Evolutionary conservation across 1,140 invertebrate genomes (phyloP).

Genomic region (Lepidurus packardi): DNA sequence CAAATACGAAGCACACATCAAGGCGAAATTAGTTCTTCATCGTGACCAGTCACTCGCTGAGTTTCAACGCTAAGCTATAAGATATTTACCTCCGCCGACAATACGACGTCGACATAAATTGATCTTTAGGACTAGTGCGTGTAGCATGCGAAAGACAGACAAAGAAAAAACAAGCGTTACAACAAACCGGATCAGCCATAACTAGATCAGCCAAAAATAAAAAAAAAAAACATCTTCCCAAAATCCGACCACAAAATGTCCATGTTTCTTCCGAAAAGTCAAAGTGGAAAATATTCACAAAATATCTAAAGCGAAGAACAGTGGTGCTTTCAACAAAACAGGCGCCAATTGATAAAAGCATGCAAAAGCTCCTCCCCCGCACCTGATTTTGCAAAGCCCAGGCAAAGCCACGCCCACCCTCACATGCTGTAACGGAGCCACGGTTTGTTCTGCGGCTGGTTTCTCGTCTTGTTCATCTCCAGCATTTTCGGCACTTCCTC

Average conservation of each 20-base stretch:
- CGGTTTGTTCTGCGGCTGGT: neutral
- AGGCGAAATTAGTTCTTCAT: neutral
- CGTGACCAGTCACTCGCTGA: neutral
- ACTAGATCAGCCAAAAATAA: too few species aligned
- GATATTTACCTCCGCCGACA: conserved; percentile 18
- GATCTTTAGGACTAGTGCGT: neutral
- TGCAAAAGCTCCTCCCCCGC: conserved; percentile 10
- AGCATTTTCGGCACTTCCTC: neutral
- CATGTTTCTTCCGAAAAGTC: neutral
- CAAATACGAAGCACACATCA: conserved; percentile 37
- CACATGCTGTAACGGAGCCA: neutral
- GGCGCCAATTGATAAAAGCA: neutral
- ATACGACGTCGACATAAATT: conserved; percentile 22
- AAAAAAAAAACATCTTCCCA: neutral
- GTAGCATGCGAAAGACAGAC: conserved; percentile 5
- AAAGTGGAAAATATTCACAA: neutral
- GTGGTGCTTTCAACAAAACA: neutral
- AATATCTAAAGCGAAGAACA: neutral
- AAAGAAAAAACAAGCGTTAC: neutral
- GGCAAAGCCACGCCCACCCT: neutral
- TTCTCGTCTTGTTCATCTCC: neutral
- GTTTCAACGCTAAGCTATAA: neutral
- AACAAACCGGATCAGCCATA: neutral
- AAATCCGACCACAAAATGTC: neutral
- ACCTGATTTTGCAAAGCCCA: conserved; percentile 17